Evolutionary conservation across 2,888 invertebrate genomes (phyloP), one percentile per base, ranked within the genome.

Genomic region (Lasioglossum calceatum): DNA sequence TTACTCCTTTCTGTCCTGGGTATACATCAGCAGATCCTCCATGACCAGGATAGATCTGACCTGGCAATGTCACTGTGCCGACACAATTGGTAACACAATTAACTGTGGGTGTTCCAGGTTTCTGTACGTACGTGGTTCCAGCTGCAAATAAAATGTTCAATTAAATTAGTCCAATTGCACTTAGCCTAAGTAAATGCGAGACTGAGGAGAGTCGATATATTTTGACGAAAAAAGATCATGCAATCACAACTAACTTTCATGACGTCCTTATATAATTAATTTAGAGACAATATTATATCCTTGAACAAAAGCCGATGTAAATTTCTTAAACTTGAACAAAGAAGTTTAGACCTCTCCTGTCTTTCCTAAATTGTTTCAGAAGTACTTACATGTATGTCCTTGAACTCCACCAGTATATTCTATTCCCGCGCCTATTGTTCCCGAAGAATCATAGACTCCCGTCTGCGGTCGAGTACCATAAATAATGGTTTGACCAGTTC

Each of bases 341-440:
- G 12, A 42, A 42, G 12, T 42, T 42, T 42, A 42, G 42, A 42
- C 42, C 12, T 44, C 0, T 44, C 44, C 12, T 12, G 12, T 44
- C 42, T 42, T 12, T 42, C 2, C 44, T 44, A 44, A 44, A 47
- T 54, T 23, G 8, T n/a, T 58, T 58, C 23, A n/a, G 54, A 27
- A 7, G n/a, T 32, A 86, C 84, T 86, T 77, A 87, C 87, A 44
- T 36, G 77, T 47, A 70, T 86, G 83, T 36, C 64, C 78, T 16
- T 73, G 42, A 5, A 58, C 77, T 58, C 77, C 71, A 23, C 32
- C 71, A 32, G 19, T 16, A 10, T 64, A 78, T 27, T 32, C 67
- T 54, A 64, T 3, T 71, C 79, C 87, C 8, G 39, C 32, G 61
- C 79, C 82, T 47, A 73, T 81, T 39, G 77, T 12, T 12, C 80